Conservation (phyloP, 2,113 vertebrate genomes). For the Myrmecophaga tridactyla region DNA sequence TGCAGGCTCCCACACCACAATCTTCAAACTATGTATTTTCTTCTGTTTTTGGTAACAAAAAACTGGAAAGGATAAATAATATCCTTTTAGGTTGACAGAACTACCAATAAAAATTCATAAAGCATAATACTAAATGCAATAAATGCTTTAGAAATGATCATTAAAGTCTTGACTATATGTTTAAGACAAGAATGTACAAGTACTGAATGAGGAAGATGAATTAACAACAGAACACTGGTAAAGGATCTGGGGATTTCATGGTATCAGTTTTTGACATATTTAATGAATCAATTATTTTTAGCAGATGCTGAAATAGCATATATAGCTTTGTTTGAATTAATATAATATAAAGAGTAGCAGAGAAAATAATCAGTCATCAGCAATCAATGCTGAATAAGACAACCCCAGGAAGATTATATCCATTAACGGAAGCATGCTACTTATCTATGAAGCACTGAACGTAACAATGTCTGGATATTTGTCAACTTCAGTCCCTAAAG, state of each 20-base stretch:
- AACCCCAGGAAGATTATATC: background rate
- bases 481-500: background rate
- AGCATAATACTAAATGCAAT: background rate
- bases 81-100: background rate
- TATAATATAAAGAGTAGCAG: conserved; percentile 22
- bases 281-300: conserved; percentile 44
- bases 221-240: background rate
- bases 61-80: background rate
- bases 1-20: background rate
- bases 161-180: background rate
- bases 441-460: background rate
- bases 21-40: background rate
- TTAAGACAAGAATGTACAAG: background rate
- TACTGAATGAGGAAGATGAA: background rate
- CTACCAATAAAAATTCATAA: background rate
- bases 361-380: conserved; percentile 31
- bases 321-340: conserved; percentile 35
- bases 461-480: background rate
- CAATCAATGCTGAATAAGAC: background rate
- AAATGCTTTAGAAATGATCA: background rate
- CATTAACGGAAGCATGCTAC: background rate
- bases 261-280: background rate
- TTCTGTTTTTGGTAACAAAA: background rate
- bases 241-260: background rate
- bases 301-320: conserved; percentile 27